phyloP scores from a whole-genome alignment of 2,888 invertebrate species.

The Aporophyla lueneburgensis region DNA sequence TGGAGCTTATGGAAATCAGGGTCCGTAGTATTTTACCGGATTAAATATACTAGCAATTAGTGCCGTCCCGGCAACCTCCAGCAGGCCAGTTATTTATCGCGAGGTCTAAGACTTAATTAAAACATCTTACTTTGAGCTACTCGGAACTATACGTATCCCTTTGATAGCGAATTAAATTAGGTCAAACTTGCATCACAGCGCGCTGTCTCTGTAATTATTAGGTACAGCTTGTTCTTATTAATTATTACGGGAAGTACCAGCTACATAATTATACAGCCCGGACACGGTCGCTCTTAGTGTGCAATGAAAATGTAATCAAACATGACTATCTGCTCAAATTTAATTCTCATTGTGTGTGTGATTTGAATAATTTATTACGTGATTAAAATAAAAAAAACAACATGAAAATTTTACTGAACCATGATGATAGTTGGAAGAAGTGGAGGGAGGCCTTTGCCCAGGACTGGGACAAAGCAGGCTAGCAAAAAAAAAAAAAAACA shows the following conservation, averaged over 20 bases:
- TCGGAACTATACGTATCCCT: constrained; percentile 80
- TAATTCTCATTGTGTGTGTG: constrained; percentile 5
- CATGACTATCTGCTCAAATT: constrained; percentile 29
- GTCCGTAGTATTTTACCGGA: constrained; percentile 88
- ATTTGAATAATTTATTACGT: neutral
- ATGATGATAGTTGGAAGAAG: no score
- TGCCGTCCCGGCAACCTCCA: constrained; percentile 81
- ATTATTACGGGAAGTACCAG: constrained; percentile 40
- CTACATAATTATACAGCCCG: neutral
- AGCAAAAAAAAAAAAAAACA: no score
- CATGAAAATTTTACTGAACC: neutral
- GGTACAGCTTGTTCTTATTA: constrained; percentile 54
- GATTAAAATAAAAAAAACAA: neutral
- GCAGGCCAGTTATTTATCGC: constrained; percentile 87
- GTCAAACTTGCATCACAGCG: constrained; percentile 71
- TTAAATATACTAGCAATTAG: constrained; percentile 90
- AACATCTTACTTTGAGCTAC: constrained; percentile 88
- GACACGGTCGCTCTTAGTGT: constrained; percentile 1
- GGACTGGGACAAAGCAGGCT: no score
- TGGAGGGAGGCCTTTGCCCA: no score
- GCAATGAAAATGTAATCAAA: constrained; percentile 49
- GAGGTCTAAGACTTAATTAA: constrained; percentile 90
- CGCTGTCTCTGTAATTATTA: constrained; percentile 64
- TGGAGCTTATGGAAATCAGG: constrained; percentile 90
- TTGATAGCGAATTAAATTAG: constrained; percentile 83